Evolutionary conservation across 2,888 invertebrate genomes (phyloP).

Genomic region (Cecidostiba fungosa): DNA sequence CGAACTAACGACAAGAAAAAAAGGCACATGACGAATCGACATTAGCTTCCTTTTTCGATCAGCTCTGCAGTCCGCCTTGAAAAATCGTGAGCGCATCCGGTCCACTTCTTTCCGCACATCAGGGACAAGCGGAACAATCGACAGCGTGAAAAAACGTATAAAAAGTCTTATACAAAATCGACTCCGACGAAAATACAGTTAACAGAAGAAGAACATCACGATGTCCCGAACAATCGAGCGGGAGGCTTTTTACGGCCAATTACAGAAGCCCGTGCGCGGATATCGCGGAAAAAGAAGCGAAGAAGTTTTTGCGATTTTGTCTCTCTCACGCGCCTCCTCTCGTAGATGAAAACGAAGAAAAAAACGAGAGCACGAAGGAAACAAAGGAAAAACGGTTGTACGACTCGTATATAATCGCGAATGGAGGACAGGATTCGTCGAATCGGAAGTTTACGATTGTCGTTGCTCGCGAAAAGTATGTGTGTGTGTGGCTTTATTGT

Average conservation of each 20-base stretch:
- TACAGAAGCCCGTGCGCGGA: conserved; percentile 23
- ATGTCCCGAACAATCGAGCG: conserved; percentile 3
- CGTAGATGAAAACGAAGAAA: not conserved
- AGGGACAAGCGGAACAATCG: not conserved
- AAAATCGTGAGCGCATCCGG: not conserved
- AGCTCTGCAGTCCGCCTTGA: not conserved
- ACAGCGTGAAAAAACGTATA: not conserved
- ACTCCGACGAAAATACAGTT: conserved; percentile 27
- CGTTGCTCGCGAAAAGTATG: not conserved
- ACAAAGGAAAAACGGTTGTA: conserved; percentile 8
- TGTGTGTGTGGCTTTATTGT: not conserved
- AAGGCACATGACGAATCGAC: not conserved
- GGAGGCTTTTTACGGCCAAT: conserved; percentile 35
- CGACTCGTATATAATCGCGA: not conserved
- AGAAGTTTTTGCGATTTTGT: not conserved
- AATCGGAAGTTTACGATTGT: conserved; percentile 31
- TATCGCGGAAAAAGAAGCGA: conserved; percentile 5
- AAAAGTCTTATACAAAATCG: not conserved
- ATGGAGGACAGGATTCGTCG: conserved; percentile 21
- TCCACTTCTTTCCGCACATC: not conserved
- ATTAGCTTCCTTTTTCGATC: not conserved
- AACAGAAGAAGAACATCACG: not conserved
- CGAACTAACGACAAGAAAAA: not conserved
- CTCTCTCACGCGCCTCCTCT: not conserved
- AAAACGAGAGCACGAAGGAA: conserved; percentile 6